phyloP scores from a whole-genome alignment of 2,113 vertebrate species.

The Passer montanus region DNA sequence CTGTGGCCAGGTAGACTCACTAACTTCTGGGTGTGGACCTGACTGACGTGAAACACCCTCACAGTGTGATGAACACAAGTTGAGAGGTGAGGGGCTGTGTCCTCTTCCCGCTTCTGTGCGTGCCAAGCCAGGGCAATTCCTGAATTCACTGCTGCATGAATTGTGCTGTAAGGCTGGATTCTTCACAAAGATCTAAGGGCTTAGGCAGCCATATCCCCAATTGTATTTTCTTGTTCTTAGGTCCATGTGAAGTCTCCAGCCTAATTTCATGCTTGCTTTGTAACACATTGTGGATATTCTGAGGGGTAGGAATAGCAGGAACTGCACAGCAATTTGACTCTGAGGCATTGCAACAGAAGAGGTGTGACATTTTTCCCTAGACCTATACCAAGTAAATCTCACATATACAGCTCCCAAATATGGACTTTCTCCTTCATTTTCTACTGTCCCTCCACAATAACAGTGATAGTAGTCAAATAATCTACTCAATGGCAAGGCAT shows the following conservation, averaged over 20 bases:
- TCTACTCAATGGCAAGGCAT: neutral
- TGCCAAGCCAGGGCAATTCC: neutral
- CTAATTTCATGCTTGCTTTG: constrained; percentile 5
- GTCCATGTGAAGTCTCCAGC: constrained; percentile 35
- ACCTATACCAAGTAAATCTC: neutral
- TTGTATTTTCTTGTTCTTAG: constrained; percentile 59
- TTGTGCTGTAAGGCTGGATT: constrained; percentile 34
- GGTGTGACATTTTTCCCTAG: neutral
- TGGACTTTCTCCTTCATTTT: neutral
- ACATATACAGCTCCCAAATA: neutral
- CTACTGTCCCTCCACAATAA: neutral
- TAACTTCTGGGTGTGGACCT: neutral
- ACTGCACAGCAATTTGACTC: neutral
- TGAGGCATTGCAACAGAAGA: constrained; percentile 7
- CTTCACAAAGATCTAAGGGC: constrained; percentile 45
- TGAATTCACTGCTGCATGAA: neutral
- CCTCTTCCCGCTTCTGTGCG: neutral
- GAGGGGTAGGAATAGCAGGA: neutral
- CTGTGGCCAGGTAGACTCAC: neutral
- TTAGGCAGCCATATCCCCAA: constrained; percentile 66
- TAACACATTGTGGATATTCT: neutral
- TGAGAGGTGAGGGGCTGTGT: neutral
- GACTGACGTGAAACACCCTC: neutral
- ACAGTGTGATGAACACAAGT: neutral
- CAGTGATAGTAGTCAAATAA: neutral